Evolutionary conservation across 2,888 invertebrate species (phyloP), one percentile per base, ranked within the genome.

Genomic region (Tachina grossa): DNA sequence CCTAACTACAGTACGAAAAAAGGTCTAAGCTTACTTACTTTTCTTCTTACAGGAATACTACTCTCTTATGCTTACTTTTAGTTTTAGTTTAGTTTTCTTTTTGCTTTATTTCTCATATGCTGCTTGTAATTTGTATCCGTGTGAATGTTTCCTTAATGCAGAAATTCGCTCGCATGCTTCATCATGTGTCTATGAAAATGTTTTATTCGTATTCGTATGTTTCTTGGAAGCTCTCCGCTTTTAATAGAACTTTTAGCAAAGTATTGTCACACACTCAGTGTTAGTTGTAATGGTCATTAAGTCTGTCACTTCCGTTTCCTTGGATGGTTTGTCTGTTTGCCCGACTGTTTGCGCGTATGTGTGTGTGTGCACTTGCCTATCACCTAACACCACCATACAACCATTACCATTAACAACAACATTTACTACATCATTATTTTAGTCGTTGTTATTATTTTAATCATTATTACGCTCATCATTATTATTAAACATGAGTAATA

Each of bases 251-350:
- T 66, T 55, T 69, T 57, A 55, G 41, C 78, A 65, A 68, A 78
- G 69, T 78, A 69, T 53, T 85, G 78, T 78, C 85, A 82, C 82
- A 82, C 82, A 85, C 75, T 83, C 79, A 79, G 85, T 85, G 83
- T 83, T 79, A 83, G 66, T 85, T 85, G 79, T 80, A 85, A 85
- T 85, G 85, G 85, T 83, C 85, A 85, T 85, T 85, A 85, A n/a
- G 85, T 85, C 85, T 83, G 85, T 83, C 83, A 85, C 76, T 80
- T 85, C 85, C 85, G 85, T 83, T 79, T 83, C 79, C 83, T 75
- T 82, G 39, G 51, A 11, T 22, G 31, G 76, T 65, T 75, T 75
- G 78, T 14, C 55, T 75, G 63, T 75, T 75, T 61, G 43, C n/a
- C 39, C 55, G 47, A 31, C 55, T 79, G 43, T 14, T n/a, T 45